A percentile compares a stretch with the other conserved stretches of the same genome.
phyloP scores from a whole-genome alignment of 2,797 vertebrate genomes.

The Sebastes baramenuke region DNA sequence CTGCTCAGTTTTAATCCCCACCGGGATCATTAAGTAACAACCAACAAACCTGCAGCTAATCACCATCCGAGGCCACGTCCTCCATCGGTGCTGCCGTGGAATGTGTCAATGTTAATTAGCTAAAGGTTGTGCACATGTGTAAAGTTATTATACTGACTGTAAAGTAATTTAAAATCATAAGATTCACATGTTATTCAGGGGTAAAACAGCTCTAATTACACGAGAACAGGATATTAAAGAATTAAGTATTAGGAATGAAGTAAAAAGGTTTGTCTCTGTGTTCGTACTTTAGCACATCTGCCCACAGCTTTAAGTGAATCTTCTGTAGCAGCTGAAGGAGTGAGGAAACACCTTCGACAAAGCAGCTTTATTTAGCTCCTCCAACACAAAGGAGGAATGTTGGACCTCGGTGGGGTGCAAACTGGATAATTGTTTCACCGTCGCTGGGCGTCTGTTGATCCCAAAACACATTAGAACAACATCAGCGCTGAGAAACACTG shows the following conservation, averaged over 20 bases:
- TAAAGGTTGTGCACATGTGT: background rate
- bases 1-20: background rate
- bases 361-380: slow-evolving; percentile 36
- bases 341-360: slow-evolving; percentile 42
- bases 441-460: background rate
- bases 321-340: background rate
- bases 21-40: background rate
- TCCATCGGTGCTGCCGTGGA: background rate
- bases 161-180: background rate
- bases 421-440: slow-evolving; percentile 14
- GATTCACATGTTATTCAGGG: too few relatives aligned
- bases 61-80: background rate
- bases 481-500: background rate
- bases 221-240: background rate
- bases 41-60: background rate
- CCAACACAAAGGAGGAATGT: slow-evolving; percentile 33
- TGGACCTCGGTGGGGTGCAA: background rate
- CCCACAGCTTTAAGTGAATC: background rate
- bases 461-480: background rate
- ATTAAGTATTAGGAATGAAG: background rate
- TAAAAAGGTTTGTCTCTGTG: background rate
- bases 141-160: background rate
- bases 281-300: background rate
- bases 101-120: too few relatives aligned
- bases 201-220: background rate